A percentile compares a stretch with the other conserved stretches of the same genome.
Evolutionary conservation across 2,797 vertebrate genomes (phyloP).

Genomic region (Pipistrellus pygmaeus): DNA sequence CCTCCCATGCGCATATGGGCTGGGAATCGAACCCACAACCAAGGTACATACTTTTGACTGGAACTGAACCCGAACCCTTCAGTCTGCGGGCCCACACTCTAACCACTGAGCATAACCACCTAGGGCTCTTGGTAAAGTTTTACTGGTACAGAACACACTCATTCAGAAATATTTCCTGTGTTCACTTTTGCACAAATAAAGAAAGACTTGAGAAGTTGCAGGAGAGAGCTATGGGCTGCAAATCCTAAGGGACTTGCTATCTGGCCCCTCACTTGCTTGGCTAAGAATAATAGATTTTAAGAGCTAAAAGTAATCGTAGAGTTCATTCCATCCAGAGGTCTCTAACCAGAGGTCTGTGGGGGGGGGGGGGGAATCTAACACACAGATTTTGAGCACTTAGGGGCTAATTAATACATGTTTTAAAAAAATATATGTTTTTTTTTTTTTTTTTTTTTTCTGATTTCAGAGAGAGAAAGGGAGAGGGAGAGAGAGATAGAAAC

Average conservation of each 20-base stretch:
- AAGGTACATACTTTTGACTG: too few relatives aligned
- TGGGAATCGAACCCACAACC: too few relatives aligned
- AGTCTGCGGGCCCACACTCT: too few relatives aligned
- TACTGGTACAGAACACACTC: not conserved
- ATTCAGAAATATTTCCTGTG: too few relatives aligned
- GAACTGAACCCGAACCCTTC: too few relatives aligned
- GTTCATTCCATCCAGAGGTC: not conserved
- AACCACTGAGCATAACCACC: too few relatives aligned
- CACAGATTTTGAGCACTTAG: not conserved
- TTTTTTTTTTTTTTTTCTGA: not conserved
- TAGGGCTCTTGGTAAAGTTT: not conserved
- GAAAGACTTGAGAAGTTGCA: too few relatives aligned
- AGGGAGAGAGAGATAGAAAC: not conserved
- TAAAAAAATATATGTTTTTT: too few relatives aligned
- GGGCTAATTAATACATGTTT: not conserved
- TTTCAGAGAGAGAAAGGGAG: not conserved
- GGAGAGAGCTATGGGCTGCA: not conserved
- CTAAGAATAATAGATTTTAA: not conserved
- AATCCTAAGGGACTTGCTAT: not conserved
- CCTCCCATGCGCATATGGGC: too few relatives aligned
- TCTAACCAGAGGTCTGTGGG: not conserved
- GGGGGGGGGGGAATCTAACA: not conserved
- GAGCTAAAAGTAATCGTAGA: not conserved
- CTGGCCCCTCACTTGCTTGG: not conserved
- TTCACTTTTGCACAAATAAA: rapidly evolving